phyloP scores from a whole-genome alignment of 2,888 invertebrate species.

The Pristionchus entomophagus region DNA sequence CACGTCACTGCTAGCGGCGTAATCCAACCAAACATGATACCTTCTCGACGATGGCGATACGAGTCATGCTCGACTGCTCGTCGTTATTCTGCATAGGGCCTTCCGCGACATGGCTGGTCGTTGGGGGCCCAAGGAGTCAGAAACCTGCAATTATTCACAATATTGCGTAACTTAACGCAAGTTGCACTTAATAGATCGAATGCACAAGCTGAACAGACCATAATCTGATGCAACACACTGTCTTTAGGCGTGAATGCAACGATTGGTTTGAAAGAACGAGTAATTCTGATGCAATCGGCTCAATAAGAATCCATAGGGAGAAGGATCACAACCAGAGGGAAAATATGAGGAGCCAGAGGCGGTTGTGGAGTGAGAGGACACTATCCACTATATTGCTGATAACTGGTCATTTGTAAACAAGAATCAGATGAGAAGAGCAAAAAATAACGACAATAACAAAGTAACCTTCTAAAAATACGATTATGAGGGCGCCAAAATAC shows the following conservation, averaged over 20 bases:
- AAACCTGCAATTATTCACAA: constrained; percentile 1
- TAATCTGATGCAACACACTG: too few relatives aligned
- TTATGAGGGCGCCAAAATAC: too few relatives aligned
- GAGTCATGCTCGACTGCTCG: constrained; percentile 62
- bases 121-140: constrained; percentile 36
- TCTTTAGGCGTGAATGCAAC: too few relatives aligned
- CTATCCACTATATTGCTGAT: too few relatives aligned
- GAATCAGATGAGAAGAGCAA: neutral
- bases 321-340: too few relatives aligned
- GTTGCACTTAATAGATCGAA: neutral
- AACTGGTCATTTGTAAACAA: neutral
- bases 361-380: too few relatives aligned
- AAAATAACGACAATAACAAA: neutral
- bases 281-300: neutral
- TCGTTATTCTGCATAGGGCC: constrained; percentile 56
- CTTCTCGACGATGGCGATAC: constrained; percentile 75
- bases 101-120: constrained; percentile 34
- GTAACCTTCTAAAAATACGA: too few relatives aligned
- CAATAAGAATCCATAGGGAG: too few relatives aligned
- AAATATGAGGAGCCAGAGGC: too few relatives aligned
- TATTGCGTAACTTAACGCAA: neutral
- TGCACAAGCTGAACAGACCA: too few relatives aligned
- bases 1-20: neutral
- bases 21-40: neutral
- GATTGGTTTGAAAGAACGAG: neutral